These are phyloP conservation scores for Drosophila antonietae DNA, from an alignment of 2,888 invertebrate genomes.

Conservation along the genomic window DNA sequence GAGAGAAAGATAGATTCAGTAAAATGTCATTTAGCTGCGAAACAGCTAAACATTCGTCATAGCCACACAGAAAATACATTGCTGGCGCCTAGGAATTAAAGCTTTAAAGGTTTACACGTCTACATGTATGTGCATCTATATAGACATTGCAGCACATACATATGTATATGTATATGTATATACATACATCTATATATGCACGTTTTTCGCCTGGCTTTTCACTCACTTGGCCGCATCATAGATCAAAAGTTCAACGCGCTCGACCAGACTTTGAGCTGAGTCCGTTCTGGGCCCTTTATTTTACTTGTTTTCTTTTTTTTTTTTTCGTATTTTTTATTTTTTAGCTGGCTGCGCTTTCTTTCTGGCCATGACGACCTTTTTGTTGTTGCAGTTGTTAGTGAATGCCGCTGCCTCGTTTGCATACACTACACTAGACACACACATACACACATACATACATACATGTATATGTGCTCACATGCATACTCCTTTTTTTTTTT, in stretches of 20 bases:
- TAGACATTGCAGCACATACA: not conserved
- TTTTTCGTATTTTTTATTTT: not conserved
- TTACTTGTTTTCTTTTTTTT: constrained; percentile 3
- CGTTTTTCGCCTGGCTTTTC: constrained; percentile 49
- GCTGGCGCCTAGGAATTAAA: constrained; percentile 47
- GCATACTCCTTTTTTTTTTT: no score
- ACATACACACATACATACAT: not conserved
- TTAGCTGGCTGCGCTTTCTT: constrained; percentile 8
- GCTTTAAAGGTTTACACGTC: constrained; percentile 46
- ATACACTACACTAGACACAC: constrained; percentile 25
- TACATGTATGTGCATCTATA: not conserved
- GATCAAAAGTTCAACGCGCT: constrained; percentile 71
- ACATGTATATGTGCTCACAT: not conserved
- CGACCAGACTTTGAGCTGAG: constrained; percentile 36
- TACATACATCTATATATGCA: not conserved
- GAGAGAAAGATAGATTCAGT: not conserved
- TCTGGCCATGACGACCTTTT: constrained; percentile 31
- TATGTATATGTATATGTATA: not conserved
- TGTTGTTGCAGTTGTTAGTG: constrained; percentile 14
- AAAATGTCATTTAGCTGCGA: constrained; percentile 45
- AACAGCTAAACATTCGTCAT: constrained; percentile 48
- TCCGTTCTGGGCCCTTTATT: constrained; percentile 3
- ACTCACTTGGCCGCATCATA: constrained; percentile 62
- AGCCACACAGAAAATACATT: constrained; percentile 1
- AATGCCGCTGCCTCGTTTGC: constrained; percentile 46